Evolutionary conservation across 2,113 vertebrate genomes (phyloP).

Genomic region (Synchiropus splendidus): DNA sequence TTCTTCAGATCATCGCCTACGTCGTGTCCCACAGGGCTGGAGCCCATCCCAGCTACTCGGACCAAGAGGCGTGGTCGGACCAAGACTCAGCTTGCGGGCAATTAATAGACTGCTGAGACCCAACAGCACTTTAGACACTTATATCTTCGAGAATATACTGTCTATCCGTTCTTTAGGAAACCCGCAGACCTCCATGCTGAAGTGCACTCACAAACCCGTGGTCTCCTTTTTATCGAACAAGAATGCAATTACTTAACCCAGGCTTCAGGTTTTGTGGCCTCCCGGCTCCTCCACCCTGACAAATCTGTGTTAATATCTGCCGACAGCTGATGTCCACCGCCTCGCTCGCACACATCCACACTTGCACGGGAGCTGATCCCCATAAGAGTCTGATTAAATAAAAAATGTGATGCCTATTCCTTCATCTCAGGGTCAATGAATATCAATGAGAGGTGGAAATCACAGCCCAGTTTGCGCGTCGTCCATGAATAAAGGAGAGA

Average conservation of each 20-base stretch:
- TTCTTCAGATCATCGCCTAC: no score
- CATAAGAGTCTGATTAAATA: slow-evolving; percentile 85
- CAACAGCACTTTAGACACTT: background rate
- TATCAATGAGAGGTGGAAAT: slow-evolving; percentile 75
- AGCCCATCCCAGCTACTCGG: no score
- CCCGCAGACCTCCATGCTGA: background rate
- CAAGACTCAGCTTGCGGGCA: slow-evolving; percentile 22
- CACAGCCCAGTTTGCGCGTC: slow-evolving; percentile 18
- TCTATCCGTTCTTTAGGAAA: background rate
- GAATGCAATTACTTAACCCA: slow-evolving; percentile 94
- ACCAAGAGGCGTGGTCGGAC: no score
- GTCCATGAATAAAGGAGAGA: slow-evolving; percentile 16
- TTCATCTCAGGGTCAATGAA: slow-evolving; percentile 77
- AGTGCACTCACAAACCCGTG: slow-evolving; percentile 7
- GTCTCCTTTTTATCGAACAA: slow-evolving; percentile 81
- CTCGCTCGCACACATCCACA: slow-evolving; percentile 26
- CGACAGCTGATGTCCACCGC: slow-evolving; percentile 68
- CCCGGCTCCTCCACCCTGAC: slow-evolving; percentile 69
- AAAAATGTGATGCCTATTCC: slow-evolving; percentile 77
- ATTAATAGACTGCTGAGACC: no score
- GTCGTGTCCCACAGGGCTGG: no score
- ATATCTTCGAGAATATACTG: background rate
- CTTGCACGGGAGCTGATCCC: slow-evolving; percentile 55
- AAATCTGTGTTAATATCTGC: slow-evolving; percentile 82
- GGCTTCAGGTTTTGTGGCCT: slow-evolving; percentile 75